These are phyloP conservation scores for Hypothenemus hampei DNA, from an alignment of 1,140 invertebrate genomes.

Conservation along the genomic window DNA sequence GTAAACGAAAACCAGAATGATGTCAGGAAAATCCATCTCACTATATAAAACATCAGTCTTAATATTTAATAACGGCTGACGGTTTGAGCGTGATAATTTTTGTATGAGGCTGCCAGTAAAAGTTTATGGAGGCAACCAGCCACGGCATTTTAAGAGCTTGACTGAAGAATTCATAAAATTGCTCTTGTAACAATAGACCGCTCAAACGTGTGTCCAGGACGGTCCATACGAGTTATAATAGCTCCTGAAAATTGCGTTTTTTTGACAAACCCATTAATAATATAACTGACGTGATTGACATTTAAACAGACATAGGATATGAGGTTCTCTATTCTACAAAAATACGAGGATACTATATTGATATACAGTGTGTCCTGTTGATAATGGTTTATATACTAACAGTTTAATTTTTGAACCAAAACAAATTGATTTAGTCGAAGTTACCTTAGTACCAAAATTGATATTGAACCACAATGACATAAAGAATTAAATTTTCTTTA, in stretches of 20 bases:
- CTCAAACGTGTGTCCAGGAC: slow-evolving; percentile 26
- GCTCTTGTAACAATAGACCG: slow-evolving; percentile 23
- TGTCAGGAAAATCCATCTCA: slow-evolving; percentile 17
- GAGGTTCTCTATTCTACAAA: slow-evolving; percentile 4
- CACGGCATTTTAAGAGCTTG: slow-evolving; percentile 25
- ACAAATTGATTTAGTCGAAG: too few species aligned
- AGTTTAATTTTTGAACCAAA: too few species aligned
- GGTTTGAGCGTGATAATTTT: slow-evolving; percentile 28
- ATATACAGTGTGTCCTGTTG: too few species aligned
- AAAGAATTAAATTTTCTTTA: too few species aligned
- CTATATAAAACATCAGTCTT: slow-evolving; percentile 29
- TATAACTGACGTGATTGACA: slow-evolving; percentile 28
- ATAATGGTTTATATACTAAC: too few species aligned
- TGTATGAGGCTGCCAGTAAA: slow-evolving; percentile 28
- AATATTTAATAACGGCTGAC: slow-evolving; percentile 28
- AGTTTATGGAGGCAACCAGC: slow-evolving; percentile 27
- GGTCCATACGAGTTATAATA: slow-evolving; percentile 20
- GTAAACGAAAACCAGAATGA: slow-evolving; percentile 15
- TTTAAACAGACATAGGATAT: slow-evolving; percentile 22
- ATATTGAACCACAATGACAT: too few species aligned
- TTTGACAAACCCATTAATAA: slow-evolving; percentile 26
- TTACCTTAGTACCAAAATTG: too few species aligned
- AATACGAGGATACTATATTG: too few species aligned
- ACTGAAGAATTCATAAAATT: slow-evolving; percentile 30
- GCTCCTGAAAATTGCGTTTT: slow-evolving; percentile 28